Evolutionary conservation across 2,888 invertebrate species (phyloP), one percentile per base, ranked within the genome.

Genomic region (Drosophila mercatorum): DNA sequence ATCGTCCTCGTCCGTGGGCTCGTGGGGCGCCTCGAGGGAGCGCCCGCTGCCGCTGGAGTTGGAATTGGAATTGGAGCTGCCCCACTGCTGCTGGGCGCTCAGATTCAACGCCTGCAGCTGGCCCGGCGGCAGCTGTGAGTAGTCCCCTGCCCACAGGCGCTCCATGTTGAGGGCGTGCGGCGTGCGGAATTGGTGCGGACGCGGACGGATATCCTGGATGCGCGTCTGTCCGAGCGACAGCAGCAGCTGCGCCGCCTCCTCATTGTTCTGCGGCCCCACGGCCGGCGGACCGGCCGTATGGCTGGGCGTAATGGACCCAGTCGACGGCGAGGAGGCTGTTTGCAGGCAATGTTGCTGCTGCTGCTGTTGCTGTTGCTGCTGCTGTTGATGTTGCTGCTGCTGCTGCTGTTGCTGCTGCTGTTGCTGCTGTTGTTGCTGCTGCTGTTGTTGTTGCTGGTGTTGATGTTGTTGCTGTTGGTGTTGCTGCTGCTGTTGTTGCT

Each of bases 111-210:
- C 97, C 85, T 96, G 96, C 85, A 96, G 94, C 92, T 97, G 97
- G 64, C 96, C 96, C 3, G 96, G 95, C 14, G 97, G 97, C 80
- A 97, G 93, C 92, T 97, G 97, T 28, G 96, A 96, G 68, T 97
- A 94, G 88, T 97, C 97, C 5, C 97, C 97, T 10, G 97, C 97
- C 98, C 98, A 98, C 60, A 98, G 93, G 77, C 97, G 94, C 92
- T 98, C 97, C 98, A 98, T 98, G 91, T 98, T 97, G 68, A 98
- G 94, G 26, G 97, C 96, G 81, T 95, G 93, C 78, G 92, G 92
- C 64, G 95, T 94, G 90, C 95, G 93, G 90, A 93, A 89, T 74
- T 92, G 91, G 81, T 92, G 92, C 12, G 92, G 92, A 36, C 92
- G 88, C 3, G 93, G 90, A 11, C 92, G 90, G 67, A 90, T 91